Evolutionary conservation across 1,140 invertebrate genomes (phyloP), one percentile per base, ranked within the genome.

Genomic region (Ceratitis capitata): DNA sequence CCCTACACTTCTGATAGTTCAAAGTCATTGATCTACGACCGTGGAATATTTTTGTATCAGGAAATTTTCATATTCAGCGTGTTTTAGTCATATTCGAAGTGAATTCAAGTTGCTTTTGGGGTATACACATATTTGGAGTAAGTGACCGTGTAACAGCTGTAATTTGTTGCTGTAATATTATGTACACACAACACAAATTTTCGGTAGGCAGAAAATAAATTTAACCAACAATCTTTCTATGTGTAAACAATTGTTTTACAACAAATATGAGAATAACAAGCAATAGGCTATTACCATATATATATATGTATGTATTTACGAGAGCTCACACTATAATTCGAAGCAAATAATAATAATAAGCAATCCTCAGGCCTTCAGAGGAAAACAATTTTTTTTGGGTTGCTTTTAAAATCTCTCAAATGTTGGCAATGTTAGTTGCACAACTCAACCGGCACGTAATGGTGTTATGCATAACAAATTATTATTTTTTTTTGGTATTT

Each of bases 401-500:
- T 78, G 23, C 26, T 78, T 78, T 78, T 45, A 78, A 78, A 78
- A 12, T 45, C 69, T 2, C 7, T n/a, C 19, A 78, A 78, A 78
- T 45, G 35, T 42, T 26, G 69, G 69, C n/a, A 47, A 78, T 47
- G 39, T 19, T 9, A 78, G 35, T 2, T n/a, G 12, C 23, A 35
- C 39, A 45, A 45, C 9, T n/a, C 39, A 78, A 78, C 35, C 69
- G 39, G 42, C 39, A 78, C 69, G 69, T 78, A 78, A 23, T n/a
- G 69, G 69, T 16, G 61, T 16, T 78, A 45, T 42, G 39, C n/a
- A 45, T 45, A 78, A 78, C 23, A 78, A 78, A 78, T 78, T 39
- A 7, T 10, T 7, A 26, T 19, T 45, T 10, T 35, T 35, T 14
- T 47, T 47, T 47, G 45, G 5, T 12, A 5, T 23, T 23, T 56